Evolutionary conservation across 1,140 invertebrate genomes (phyloP), one percentile per base, ranked within the genome.

Genomic region (Aphis craccivora): DNA sequence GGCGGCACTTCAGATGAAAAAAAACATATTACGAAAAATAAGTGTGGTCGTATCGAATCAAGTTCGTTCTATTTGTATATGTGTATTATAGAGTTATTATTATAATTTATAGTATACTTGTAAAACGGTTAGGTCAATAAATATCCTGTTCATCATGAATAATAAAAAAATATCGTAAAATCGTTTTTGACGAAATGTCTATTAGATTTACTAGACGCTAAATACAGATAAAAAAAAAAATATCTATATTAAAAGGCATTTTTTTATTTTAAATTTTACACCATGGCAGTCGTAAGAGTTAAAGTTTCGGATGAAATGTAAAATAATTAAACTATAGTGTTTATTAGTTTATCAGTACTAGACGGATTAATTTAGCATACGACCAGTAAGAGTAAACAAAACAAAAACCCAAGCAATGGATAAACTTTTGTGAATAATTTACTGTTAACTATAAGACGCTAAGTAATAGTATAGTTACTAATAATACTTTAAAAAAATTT

Each of bases 391-490:
- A n/a, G 60, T 76, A 76, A 67, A 76, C 60, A 35, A 76, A 76
- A n/a, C 60, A 76, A 76, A 67, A 76, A 76, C 60, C 60, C n/a
- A n/a, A 76, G 60, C 30, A 18, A n/a, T 4, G 60, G 14, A 18
- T 76, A 76, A 67, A 76, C 60, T n/a, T 76, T n/a, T 76, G 14
- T 76, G 30, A 76, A 76, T 76, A n/a, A 76, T 76, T n/a, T 76
- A 76, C 30, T n/a, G 60, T 76, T 76, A 35, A n/a, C 30, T 18
- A n/a, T 76, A 76, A 35, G 60, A n/a, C n/a, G 30, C 60, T 8
- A n/a, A 67, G 60, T 11, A 67, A 67, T n/a, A n/a, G 30, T 76
- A 60, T 60, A 76, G 0, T n/a, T 5, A 76, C 4, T 76, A n/a
- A 60, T n/a, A n/a, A n/a, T 30, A 76, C 60, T 76, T 76, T 76